Evolutionary conservation across 2,888 invertebrate species (phyloP).

Genomic region (Cactoblastis cactorum): DNA sequence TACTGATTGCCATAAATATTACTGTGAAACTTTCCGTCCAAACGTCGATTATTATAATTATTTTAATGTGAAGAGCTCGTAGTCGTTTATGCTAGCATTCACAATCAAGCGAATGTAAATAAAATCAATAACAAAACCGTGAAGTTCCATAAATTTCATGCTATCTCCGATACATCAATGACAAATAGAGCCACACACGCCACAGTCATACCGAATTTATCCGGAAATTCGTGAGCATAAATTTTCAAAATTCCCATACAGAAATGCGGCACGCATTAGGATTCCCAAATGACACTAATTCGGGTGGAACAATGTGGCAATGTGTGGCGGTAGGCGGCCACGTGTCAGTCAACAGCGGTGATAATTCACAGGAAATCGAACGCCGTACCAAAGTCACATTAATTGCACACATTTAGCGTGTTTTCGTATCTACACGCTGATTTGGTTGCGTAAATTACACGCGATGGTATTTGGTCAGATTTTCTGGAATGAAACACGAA

Average conservation of each 20-base stretch:
- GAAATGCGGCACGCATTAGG: conserved; percentile 3
- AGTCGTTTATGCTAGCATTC: too few species aligned
- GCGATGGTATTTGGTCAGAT: background rate
- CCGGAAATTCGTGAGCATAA: background rate
- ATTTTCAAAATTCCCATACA: conserved; percentile 7
- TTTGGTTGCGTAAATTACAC: conserved; percentile 4
- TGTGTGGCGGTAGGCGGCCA: background rate
- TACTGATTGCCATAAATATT: too few species aligned
- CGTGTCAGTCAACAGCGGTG: conserved; percentile 5
- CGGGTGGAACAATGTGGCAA: conserved; percentile 5
- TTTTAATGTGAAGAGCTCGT: too few species aligned
- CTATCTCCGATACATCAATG: background rate
- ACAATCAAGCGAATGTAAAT: background rate
- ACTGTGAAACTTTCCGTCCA: too few species aligned
- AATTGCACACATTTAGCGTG: conserved; percentile 2
- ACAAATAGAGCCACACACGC: background rate
- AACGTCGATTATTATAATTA: too few species aligned
- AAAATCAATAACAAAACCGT: background rate
- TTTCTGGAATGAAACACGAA: background rate
- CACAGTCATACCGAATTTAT: conserved; percentile 1
- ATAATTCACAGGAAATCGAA: conserved; percentile 8
- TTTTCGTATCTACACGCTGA: conserved; percentile 1
- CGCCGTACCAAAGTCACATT: conserved; percentile 1
- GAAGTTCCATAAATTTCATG: background rate
- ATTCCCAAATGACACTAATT: conserved; percentile 5